Evolutionary conservation across 2,113 vertebrate genomes (phyloP).

Genomic region (Lophochroa leadbeateri): DNA sequence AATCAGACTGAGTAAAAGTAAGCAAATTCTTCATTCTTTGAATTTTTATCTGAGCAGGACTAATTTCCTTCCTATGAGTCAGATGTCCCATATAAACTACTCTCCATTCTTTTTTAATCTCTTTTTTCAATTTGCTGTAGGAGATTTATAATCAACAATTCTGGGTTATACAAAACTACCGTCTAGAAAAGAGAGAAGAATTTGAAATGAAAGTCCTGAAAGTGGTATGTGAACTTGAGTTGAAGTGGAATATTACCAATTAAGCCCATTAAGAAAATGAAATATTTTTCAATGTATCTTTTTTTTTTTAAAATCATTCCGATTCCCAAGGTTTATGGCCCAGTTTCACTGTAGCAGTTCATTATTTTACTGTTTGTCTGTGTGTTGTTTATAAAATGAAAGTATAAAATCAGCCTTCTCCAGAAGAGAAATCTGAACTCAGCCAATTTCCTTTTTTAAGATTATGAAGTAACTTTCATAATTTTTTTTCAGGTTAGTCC

Average conservation of each 20-base stretch:
- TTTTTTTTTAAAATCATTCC: background rate
- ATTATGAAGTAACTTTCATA: background rate
- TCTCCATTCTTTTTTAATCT: background rate
- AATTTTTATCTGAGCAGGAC: constrained; percentile 5
- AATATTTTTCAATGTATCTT: background rate
- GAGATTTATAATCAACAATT: background rate
- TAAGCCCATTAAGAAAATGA: background rate
- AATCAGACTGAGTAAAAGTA: background rate
- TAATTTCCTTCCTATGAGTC: background rate
- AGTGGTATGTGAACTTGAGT: background rate
- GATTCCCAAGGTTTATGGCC: background rate
- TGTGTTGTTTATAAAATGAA: background rate
- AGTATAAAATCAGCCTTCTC: background rate
- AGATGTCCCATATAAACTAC: background rate
- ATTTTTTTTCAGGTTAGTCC: background rate
- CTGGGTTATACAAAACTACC: background rate
- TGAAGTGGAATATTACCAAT: background rate
- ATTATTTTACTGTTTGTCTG: background rate
- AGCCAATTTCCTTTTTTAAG: background rate
- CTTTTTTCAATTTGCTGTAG: background rate
- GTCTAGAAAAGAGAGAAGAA: background rate
- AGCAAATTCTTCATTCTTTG: constrained; percentile 30
- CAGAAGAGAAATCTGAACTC: background rate
- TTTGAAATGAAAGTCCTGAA: background rate
- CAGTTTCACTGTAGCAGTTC: background rate